phyloP scores from a whole-genome alignment of 1,140 invertebrate genomes.

The Drosophila willistoni region DNA sequence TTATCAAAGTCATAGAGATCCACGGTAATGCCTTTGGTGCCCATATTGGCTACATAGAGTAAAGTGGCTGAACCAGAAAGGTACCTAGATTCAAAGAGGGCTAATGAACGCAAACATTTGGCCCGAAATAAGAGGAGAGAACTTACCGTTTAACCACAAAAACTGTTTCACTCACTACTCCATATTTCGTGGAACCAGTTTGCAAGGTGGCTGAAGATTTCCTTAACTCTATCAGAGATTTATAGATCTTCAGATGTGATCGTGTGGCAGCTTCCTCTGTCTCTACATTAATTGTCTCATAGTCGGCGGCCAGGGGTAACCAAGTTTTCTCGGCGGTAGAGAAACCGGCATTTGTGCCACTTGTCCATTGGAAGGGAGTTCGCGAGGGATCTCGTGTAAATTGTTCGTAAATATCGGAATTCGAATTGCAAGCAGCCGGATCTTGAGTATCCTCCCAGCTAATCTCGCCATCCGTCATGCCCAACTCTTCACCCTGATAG shows the following conservation, averaged over 20 bases:
- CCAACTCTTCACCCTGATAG: constrained; percentile 86
- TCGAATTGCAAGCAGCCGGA: constrained; percentile 85
- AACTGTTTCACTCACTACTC: constrained; percentile 72
- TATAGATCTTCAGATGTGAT: constrained; percentile 77
- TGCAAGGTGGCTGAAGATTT: constrained; percentile 63
- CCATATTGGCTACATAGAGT: constrained; percentile 58
- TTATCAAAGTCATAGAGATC: constrained; percentile 53
- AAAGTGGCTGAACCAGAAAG: constrained; percentile 34
- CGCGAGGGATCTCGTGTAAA: constrained; percentile 87
- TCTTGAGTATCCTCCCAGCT: constrained; percentile 84
- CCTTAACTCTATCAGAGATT: constrained; percentile 55
- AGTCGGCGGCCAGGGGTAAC: constrained; percentile 87
- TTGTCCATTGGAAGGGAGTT: constrained; percentile 91
- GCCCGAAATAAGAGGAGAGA: not conserved
- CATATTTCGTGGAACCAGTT: constrained; percentile 76
- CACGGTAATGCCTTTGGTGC: constrained; percentile 36
- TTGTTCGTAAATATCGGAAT: constrained; percentile 80
- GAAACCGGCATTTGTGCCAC: constrained; percentile 83
- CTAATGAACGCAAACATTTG: not conserved
- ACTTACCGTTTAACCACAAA: constrained; percentile 79
- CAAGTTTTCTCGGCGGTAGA: constrained; percentile 85
- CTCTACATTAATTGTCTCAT: constrained; percentile 84
- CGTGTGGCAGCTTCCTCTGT: constrained; percentile 40
- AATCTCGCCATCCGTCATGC: constrained; percentile 88
- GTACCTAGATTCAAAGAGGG: not conserved